Evolutionary conservation across 2,797 vertebrate genomes (phyloP).

Genomic region (Chloroceryle inda): DNA sequence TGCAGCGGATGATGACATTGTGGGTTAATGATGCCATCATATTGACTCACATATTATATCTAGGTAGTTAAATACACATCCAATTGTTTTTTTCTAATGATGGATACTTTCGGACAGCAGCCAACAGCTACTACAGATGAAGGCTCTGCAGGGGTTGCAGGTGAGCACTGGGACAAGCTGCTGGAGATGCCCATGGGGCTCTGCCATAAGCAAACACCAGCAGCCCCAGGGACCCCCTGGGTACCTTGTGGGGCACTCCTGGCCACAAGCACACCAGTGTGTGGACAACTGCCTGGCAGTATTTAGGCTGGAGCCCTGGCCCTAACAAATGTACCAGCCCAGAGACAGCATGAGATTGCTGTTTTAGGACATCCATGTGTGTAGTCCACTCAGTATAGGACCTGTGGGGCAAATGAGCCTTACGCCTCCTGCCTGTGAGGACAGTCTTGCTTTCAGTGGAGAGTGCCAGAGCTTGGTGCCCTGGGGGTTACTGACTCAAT

Average conservation of each 20-base stretch:
- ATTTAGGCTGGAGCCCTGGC: fast-evolving
- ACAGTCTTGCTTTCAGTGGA: background rate
- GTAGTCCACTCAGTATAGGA: background rate
- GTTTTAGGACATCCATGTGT: background rate
- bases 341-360: background rate
- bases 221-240: fast-evolving
- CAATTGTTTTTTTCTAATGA: background rate
- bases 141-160: background rate
- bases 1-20: background rate
- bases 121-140: fast-evolving
- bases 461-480: background rate
- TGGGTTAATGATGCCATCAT: background rate
- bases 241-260: background rate
- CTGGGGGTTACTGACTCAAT: background rate
- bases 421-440: fast-evolving
- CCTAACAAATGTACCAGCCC: too few species aligned
- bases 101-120: background rate
- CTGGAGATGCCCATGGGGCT: background rate
- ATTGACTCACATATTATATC: background rate
- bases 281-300: background rate
- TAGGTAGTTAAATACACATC: background rate
- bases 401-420: background rate
- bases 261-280: fast-evolving
- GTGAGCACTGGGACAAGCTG: background rate
- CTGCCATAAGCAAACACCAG: background rate